phyloP scores from a whole-genome alignment of 1,140 invertebrate genomes.

The Ostrea edulis region DNA sequence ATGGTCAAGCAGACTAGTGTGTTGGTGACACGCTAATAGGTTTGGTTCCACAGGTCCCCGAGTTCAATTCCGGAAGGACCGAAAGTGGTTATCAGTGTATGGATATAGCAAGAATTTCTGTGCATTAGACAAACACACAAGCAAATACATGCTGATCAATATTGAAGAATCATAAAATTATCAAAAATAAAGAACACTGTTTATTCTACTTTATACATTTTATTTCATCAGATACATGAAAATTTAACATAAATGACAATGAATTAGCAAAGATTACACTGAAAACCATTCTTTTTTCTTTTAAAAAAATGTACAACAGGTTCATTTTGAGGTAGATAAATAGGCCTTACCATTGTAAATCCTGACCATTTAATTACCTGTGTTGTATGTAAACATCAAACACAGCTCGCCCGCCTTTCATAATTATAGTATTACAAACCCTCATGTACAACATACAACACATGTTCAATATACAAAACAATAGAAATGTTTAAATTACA shows the following conservation, averaged over 20 bases:
- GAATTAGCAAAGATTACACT: slow-evolving; percentile 35
- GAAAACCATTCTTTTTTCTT: slow-evolving; percentile 13
- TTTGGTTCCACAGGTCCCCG: too few relatives aligned
- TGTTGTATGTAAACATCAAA: slow-evolving; percentile 7
- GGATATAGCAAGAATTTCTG: too few relatives aligned
- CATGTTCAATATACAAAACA: slow-evolving; percentile 12
- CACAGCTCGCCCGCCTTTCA: neutral
- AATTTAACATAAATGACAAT: slow-evolving; percentile 33
- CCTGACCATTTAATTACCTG: neutral
- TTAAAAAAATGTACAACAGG: slow-evolving; percentile 37
- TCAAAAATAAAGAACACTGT: neutral
- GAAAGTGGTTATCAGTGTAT: too few relatives aligned
- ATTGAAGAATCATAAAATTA: too few relatives aligned
- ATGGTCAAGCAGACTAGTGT: too few relatives aligned
- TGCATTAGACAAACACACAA: too few relatives aligned
- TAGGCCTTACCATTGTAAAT: slow-evolving; percentile 33
- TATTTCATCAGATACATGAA: slow-evolving; percentile 36
- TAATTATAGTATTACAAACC: neutral
- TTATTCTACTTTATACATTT: slow-evolving; percentile 6
- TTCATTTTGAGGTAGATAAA: slow-evolving; percentile 38
- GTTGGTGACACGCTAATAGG: too few relatives aligned
- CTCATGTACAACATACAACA: neutral
- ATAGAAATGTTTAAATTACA: neutral
- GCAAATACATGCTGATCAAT: too few relatives aligned
- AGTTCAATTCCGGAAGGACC: too few relatives aligned